phyloP scores from a whole-genome alignment of 2,888 invertebrate genomes.

The Lycocerus yunnanus region DNA sequence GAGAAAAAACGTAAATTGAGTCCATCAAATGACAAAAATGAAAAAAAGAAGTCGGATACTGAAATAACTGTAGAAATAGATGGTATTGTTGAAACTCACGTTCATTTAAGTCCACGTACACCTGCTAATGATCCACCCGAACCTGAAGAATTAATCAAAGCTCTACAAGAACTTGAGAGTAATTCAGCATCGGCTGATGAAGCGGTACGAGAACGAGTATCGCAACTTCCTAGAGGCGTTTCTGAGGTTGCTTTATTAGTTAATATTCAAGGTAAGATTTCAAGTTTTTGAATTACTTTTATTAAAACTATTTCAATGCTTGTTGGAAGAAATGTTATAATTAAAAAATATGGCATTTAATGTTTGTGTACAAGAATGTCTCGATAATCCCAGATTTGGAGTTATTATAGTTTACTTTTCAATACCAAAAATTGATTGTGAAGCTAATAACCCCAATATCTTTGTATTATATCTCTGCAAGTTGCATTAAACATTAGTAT shows the following conservation, averaged over 20 bases:
- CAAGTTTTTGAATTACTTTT: not conserved
- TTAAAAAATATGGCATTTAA: not conserved
- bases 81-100: conserved; percentile 76
- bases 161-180: conserved; percentile 83
- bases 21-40: conserved; percentile 53
- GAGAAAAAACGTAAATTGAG: conserved; percentile 41
- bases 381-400: not conserved
- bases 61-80: conserved; percentile 61
- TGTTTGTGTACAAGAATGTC: not conserved
- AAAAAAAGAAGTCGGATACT: conserved; percentile 60
- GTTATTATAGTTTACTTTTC: not conserved
- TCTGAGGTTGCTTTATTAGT: conserved; percentile 86
- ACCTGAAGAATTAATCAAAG: conserved; percentile 89
- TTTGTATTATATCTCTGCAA: too few species aligned
- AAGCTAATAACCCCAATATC: too few species aligned
- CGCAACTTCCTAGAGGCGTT: conserved; percentile 91
- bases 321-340: not conserved
- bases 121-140: conserved; percentile 88
- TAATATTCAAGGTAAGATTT: conserved; percentile 75
- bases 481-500: too few species aligned
- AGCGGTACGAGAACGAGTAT: conserved; percentile 87
- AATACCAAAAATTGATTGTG: too few species aligned
- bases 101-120: conserved; percentile 77
- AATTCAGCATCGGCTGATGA: conserved; percentile 96
- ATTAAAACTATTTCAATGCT: not conserved